These are phyloP conservation scores for Columba guinea DNA, from an alignment of 2,797 vertebrate genomes.

Conservation along the genomic window DNA sequence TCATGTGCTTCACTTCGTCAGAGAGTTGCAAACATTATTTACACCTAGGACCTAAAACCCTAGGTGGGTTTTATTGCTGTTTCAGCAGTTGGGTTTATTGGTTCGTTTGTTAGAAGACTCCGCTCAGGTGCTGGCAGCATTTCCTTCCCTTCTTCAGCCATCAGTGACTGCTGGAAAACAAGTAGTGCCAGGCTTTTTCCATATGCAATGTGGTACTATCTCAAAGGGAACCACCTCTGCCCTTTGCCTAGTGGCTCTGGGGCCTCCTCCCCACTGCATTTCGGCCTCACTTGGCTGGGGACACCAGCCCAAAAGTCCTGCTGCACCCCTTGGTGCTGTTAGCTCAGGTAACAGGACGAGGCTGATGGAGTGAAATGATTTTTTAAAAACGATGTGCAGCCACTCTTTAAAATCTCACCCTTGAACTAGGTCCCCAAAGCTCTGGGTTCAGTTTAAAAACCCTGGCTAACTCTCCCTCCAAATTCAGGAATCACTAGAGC, in stretches of 20 bases:
- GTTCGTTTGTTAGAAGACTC: not conserved
- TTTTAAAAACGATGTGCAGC: not conserved
- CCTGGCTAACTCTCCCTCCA: not conserved
- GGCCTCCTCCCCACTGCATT: not conserved
- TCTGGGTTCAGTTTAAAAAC: not conserved
- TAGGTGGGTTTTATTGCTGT: not conserved
- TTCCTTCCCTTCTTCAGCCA: not conserved
- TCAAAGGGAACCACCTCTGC: not conserved
- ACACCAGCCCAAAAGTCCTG: not conserved
- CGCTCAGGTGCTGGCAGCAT: fast-evolving
- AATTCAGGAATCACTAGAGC: not conserved
- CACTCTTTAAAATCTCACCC: not conserved
- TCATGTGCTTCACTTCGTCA: not conserved
- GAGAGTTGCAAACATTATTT: not conserved
- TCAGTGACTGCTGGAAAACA: not conserved
- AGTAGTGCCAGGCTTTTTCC: not conserved
- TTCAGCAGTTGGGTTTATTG: not conserved
- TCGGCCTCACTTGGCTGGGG: not conserved
- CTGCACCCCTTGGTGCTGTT: not conserved
- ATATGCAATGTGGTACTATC: not conserved
- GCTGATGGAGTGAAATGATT: not conserved
- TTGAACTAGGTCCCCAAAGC: not conserved
- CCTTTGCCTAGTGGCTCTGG: not conserved
- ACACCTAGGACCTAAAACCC: not conserved
- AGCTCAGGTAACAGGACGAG: not conserved